Conservation (phyloP, 2,797 vertebrate species). For the Gymnothorax javanicus region DNA sequence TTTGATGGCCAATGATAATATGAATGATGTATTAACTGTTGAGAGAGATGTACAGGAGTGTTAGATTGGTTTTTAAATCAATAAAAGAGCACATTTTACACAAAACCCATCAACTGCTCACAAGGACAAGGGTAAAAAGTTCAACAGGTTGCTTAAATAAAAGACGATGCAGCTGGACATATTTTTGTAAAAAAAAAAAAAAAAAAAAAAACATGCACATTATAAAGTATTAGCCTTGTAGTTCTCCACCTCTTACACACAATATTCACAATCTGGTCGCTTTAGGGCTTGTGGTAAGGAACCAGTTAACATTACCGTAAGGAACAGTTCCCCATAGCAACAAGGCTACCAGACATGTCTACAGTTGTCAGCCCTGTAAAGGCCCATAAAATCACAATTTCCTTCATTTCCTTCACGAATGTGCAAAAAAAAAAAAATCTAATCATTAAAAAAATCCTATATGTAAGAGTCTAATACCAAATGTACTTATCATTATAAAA, state of each 20-base stretch:
- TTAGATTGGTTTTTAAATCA: not conserved
- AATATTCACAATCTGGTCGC: too few species aligned
- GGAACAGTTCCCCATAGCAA: not conserved
- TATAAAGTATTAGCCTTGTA: not conserved
- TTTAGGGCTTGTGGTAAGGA: not conserved
- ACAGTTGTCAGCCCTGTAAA: not conserved
- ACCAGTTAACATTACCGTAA: not conserved
- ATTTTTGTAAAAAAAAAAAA: too few species aligned
- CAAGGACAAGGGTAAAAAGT: not conserved
- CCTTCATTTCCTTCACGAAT: constrained; percentile 30
- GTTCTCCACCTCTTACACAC: not conserved
- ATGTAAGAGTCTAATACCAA: constrained; percentile 20
- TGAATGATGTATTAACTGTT: too few species aligned
- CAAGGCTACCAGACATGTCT: not conserved
- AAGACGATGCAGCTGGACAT: too few species aligned
- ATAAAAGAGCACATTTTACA: not conserved
- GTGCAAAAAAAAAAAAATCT: constrained; percentile 15
- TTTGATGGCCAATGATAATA: too few species aligned
- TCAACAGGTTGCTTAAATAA: too few species aligned
- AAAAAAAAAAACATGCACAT: not conserved
- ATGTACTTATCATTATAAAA: constrained; percentile 14
- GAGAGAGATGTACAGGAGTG: not conserved
- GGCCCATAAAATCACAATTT: constrained; percentile 22
- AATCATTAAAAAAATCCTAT: constrained; percentile 15
- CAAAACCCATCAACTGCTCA: not conserved